Conservation (phyloP, 2,113 vertebrate species). For the Okapia johnstoni region DNA sequence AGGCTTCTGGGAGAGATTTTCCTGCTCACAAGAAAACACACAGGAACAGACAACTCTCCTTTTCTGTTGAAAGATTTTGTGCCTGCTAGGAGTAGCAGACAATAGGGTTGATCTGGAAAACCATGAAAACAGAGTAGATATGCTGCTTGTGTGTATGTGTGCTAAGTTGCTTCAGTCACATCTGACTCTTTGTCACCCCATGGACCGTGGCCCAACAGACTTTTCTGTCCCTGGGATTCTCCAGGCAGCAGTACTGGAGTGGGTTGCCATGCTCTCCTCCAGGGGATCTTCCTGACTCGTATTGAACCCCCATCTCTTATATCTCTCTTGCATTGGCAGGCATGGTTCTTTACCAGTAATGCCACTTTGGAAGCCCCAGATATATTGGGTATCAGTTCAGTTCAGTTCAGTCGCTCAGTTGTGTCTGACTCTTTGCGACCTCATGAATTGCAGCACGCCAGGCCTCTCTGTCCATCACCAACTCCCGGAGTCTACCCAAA, state of each 20-base stretch:
- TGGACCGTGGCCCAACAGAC: background rate
- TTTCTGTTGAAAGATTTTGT: background rate
- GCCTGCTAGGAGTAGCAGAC: background rate
- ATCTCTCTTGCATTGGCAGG: background rate
- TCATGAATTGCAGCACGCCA: too few species aligned
- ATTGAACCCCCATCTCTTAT: background rate
- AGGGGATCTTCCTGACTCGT: background rate
- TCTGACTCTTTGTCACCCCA: background rate
- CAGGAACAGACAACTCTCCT: background rate
- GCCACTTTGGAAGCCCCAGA: background rate
- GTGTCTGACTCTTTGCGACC: too few species aligned
- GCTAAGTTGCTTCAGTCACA: background rate
- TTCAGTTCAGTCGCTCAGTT: too few species aligned
- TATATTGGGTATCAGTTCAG: background rate
- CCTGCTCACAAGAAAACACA: background rate
- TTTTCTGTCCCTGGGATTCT: background rate
- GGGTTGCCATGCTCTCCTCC: background rate
- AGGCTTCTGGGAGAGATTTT: background rate
- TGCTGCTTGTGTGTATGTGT: background rate
- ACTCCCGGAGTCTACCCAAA: too few species aligned
- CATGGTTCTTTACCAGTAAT: background rate
- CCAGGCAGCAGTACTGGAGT: background rate
- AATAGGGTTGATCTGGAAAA: background rate
- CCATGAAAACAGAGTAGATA: background rate
- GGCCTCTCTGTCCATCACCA: too few species aligned